A percentile compares a stretch with the other conserved stretches of the same genome.
These are phyloP conservation scores for Tribolium freemani DNA, from an alignment of 2,888 invertebrate species.

Conservation along the genomic window DNA sequence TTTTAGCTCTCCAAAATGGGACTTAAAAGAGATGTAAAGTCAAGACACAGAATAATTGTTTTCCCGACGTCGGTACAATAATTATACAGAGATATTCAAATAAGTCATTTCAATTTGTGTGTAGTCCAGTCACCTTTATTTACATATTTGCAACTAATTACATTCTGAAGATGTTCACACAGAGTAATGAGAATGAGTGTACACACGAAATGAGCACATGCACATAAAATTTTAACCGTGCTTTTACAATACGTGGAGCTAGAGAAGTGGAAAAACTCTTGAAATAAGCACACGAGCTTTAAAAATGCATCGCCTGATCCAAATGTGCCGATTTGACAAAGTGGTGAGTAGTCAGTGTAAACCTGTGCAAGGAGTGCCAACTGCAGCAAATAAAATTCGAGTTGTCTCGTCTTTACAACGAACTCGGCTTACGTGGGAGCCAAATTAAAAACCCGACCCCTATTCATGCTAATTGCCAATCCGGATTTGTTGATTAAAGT, in stretches of 20 bases:
- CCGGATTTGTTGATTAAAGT: slow-evolving; percentile 17
- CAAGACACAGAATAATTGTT: slow-evolving; percentile 5
- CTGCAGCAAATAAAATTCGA: slow-evolving; percentile 23
- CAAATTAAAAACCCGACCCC: slow-evolving; percentile 15
- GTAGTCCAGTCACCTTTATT: slow-evolving; percentile 29
- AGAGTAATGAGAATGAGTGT: slow-evolving; percentile 12
- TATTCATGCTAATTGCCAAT: slow-evolving; percentile 20
- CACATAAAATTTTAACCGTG: background rate
- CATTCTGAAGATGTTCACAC: slow-evolving; percentile 20
- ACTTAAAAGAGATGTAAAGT: background rate
- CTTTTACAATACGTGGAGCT: background rate
- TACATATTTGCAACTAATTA: slow-evolving; percentile 37
- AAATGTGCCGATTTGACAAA: slow-evolving; percentile 21
- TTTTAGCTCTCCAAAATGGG: background rate
- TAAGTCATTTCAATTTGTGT: slow-evolving; percentile 27
- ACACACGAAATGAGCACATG: background rate
- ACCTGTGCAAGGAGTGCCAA: slow-evolving; percentile 21
- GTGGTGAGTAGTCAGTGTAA: slow-evolving; percentile 4
- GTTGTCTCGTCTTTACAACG: background rate
- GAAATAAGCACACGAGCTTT: background rate
- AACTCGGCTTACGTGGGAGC: slow-evolving; percentile 4
- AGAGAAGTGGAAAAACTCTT: background rate
- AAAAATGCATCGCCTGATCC: slow-evolving; percentile 11
- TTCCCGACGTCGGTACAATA: slow-evolving; percentile 3
- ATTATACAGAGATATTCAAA: slow-evolving; percentile 32